Evolutionary conservation across 2,113 vertebrate species (phyloP), one percentile per base, ranked within the genome.

Genomic region (Pseudorasbora parva): DNA sequence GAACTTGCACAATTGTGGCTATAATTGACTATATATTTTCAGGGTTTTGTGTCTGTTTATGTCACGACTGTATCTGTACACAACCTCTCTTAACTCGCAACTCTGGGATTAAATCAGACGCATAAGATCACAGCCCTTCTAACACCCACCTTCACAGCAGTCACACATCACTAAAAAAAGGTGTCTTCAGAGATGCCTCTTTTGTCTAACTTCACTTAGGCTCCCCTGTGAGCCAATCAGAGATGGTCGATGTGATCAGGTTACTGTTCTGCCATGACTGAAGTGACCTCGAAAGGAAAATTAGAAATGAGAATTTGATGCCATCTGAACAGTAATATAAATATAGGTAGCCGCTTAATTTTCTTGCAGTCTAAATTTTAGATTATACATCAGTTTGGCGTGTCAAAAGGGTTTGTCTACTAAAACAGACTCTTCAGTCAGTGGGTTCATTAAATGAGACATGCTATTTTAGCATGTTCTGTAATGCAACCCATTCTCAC

Each of bases 261-360:
- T 91, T 89, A 91, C 89, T 25, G 68, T 85, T 87, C 84, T 81
- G 84, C 81, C 82, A 90, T 90, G 86, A 71, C 89, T 84, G 78
- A 87, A 91, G 88, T 66, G 62, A 82, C 69, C 83, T 69, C 49
- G 77, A 82, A 66, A 51, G 80, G n/a, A n/a, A n/a, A n/a, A n/a
- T n/a, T n/a, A n/a, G 72, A 72, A 84, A 30, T 82, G 76, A 74
- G 68, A 51, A 64, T 84, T 72, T 78, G 81, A 84, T 82, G 81
- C 78, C 73, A 82, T 80, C 69, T 86, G 64, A 86, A 86, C 78
- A 81, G 82, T 68, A 64, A 83, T 88, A 87, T 83, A 89, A 81
- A 82, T 75, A 82, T 84, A 81, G 78, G n/a, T n/a, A 64, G 59
- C 33, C 21, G 9, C 8, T 30, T 37, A 6, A 37, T 37, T 47